These are phyloP conservation scores for Oscheius sp. DNA, from an alignment of 2,888 invertebrate genomes.

Conservation along the genomic window DNA sequence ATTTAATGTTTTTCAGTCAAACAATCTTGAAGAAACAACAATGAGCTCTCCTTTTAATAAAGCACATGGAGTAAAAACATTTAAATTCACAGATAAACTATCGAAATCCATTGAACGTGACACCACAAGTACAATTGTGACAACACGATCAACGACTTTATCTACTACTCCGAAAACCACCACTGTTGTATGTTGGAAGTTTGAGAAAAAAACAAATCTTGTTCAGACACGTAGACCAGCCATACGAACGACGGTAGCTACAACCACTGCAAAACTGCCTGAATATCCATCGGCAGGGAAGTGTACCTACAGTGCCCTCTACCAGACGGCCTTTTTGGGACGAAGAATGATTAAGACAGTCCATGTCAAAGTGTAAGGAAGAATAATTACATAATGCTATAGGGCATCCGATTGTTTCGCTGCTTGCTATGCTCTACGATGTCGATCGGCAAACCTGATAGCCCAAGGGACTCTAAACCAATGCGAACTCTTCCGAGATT, in stretches of 20 bases:
- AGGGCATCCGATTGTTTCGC: slow-evolving; percentile 65
- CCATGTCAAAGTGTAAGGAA: slow-evolving; percentile 40
- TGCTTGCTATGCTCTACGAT: slow-evolving; percentile 62
- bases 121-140: slow-evolving; percentile 33
- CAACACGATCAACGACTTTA: slow-evolving; percentile 23
- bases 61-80: slow-evolving; percentile 46
- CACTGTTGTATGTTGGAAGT: background rate
- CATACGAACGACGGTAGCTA: slow-evolving; percentile 27
- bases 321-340: slow-evolving; percentile 64
- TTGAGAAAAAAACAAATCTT: background rate
- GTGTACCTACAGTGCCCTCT: slow-evolving; percentile 66
- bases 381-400: slow-evolving; percentile 15
- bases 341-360: slow-evolving; percentile 48
- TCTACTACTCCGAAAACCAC: background rate
- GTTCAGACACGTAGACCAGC: no score
- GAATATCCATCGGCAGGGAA: slow-evolving; percentile 61
- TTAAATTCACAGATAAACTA: slow-evolving; percentile 48
- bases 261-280: slow-evolving; percentile 43
- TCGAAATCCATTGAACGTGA: slow-evolving; percentile 33
- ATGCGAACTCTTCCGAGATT: slow-evolving; percentile 63
- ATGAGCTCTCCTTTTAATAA: background rate
- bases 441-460: slow-evolving; percentile 68
- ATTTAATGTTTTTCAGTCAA: slow-evolving; percentile 9
- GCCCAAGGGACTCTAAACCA: slow-evolving; percentile 43
- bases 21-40: slow-evolving; percentile 9